Percentiles rank a stretch among this genome's conserved stretches.
These are phyloP conservation scores for Pangasius sanitwongsei DNA, from an alignment of 2,797 vertebrate genomes.

Conservation along the genomic window DNA sequence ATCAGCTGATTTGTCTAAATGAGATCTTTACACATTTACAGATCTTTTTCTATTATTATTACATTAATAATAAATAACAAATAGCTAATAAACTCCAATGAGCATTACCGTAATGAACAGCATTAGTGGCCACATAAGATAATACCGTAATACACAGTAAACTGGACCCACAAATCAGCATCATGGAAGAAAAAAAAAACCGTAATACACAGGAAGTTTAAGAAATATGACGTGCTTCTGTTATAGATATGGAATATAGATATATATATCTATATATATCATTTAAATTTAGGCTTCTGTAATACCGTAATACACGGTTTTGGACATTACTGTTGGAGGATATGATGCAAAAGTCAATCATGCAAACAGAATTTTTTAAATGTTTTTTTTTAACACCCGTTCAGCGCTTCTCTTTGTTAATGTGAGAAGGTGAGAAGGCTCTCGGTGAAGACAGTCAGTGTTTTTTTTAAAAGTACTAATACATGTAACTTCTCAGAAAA, in stretches of 20 bases:
- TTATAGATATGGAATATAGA: neutral
- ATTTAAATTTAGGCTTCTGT: neutral
- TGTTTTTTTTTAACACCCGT: too few species aligned
- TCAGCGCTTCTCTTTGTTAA: neutral
- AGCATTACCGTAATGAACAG: neutral
- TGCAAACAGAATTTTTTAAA: neutral
- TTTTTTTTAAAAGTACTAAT: neutral
- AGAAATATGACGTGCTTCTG: neutral
- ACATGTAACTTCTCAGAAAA: neutral
- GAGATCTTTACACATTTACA: neutral
- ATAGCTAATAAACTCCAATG: neutral
- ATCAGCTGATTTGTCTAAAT: neutral
- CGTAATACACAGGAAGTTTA: neutral
- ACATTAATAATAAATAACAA: neutral
- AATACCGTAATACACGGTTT: neutral
- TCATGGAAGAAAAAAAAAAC: neutral
- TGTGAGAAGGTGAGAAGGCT: neutral
- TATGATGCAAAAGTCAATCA: neutral
- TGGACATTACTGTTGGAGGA: neutral
- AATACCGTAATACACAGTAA: neutral
- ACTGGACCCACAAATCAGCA: neutral
- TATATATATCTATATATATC: too few species aligned
- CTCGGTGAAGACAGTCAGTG: neutral
- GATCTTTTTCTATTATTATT: neutral
- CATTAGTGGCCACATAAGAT: neutral